A percentile compares a stretch with the other conserved stretches of the same genome.
Conservation (phyloP, 2,113 vertebrate species). For the Globicephala melas region DNA sequence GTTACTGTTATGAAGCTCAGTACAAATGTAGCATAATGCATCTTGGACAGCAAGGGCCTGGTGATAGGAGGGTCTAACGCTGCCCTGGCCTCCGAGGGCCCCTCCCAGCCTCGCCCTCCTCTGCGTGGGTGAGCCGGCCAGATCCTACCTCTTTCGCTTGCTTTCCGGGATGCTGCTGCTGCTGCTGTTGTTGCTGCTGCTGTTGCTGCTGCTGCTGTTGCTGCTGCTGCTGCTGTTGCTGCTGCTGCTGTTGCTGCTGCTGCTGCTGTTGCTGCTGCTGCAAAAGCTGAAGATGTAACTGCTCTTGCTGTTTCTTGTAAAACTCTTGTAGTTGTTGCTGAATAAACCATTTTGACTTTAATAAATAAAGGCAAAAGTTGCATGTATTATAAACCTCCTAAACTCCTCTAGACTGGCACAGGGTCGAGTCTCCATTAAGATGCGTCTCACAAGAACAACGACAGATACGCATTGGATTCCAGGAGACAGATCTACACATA, state of each 20-base stretch:
- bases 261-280: conserved; percentile 93
- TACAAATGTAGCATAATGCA: conserved; percentile 62
- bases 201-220: conserved; percentile 81
- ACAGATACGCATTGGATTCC: conserved; percentile 73
- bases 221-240: conserved; percentile 79
- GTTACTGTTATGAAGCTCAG: conserved; percentile 71
- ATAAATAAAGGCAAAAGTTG: conserved; percentile 91
- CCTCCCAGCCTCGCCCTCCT: conserved; percentile 9
- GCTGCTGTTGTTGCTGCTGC: conserved; percentile 77
- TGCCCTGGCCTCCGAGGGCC: background rate
- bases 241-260: conserved; percentile 82
- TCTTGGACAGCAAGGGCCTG: conserved; percentile 68
- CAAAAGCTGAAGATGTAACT: conserved; percentile 99
- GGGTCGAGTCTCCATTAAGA: conserved; percentile 80
- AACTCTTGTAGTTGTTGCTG: conserved; percentile 99
- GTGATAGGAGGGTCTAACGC: conserved; percentile 47
- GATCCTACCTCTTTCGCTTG: conserved; percentile 95
- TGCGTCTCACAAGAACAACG: conserved; percentile 69
- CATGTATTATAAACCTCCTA: conserved; percentile 87
- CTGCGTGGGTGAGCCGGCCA: background rate
- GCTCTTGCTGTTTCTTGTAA: conserved; percentile 99
- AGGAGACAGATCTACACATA: conserved; percentile 79
- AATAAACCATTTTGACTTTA: conserved; percentile 92
- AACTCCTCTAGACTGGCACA: conserved; percentile 85
- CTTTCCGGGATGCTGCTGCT: conserved; percentile 89